These are phyloP conservation scores for Nymphalis c-album DNA, from an alignment of 2,888 invertebrate genomes.

Conservation along the genomic window DNA sequence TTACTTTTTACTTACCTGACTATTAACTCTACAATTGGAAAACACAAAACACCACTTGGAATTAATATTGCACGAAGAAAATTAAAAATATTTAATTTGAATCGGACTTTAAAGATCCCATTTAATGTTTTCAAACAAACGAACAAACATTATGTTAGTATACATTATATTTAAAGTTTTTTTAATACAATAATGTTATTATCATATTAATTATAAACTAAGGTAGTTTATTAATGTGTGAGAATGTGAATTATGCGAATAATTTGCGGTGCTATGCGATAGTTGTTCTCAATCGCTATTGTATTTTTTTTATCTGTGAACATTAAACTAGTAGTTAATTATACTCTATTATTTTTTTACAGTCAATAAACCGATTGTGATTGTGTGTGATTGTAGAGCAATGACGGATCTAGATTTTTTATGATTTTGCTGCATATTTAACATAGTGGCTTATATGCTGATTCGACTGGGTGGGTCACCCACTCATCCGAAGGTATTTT, in stretches of 20 bases:
- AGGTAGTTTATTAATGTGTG: conserved; percentile 10
- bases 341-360: neutral
- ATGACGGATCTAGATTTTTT: neutral
- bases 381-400: neutral
- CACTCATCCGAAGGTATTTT: too few relatives aligned
- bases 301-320: conserved; percentile 6
- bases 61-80: too few relatives aligned
- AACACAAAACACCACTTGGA: too few relatives aligned
- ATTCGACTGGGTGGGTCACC: too few relatives aligned
- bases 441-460: too few relatives aligned
- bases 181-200: neutral
- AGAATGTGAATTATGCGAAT: conserved; percentile 7
- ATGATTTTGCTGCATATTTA: too few relatives aligned
- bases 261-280: conserved; percentile 4
- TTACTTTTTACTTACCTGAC: too few relatives aligned
- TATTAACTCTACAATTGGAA: too few relatives aligned
- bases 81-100: too few relatives aligned
- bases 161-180: neutral
- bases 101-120: too few relatives aligned
- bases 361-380: neutral
- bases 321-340: neutral
- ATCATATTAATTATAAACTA: neutral
- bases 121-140: too few relatives aligned
- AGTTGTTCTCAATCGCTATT: neutral
- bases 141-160: neutral